Percentiles rank a stretch among this genome's conserved stretches.
These are phyloP conservation scores for Tenthredo amoena DNA, from an alignment of 2,888 invertebrate genomes.

Conservation along the genomic window DNA sequence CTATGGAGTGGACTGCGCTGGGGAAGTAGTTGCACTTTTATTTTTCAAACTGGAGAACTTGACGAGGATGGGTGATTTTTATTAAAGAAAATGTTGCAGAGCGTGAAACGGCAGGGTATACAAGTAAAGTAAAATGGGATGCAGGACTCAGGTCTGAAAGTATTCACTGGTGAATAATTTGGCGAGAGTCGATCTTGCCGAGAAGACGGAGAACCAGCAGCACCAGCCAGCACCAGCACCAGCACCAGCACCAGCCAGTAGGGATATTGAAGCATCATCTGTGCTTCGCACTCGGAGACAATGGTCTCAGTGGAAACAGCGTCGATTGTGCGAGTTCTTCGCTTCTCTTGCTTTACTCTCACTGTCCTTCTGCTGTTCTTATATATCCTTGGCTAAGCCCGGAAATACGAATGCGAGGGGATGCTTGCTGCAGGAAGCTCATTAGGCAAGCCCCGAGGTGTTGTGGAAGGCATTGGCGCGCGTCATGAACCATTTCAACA, in stretches of 20 bases:
- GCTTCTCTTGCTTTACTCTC: slow-evolving; percentile 22
- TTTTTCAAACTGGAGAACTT: not conserved
- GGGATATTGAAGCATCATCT: slow-evolving; percentile 47
- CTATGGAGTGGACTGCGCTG: not conserved
- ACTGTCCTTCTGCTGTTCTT: slow-evolving; percentile 41
- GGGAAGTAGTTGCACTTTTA: not conserved
- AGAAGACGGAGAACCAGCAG: not conserved
- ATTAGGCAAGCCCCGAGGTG: slow-evolving; percentile 76
- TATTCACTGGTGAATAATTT: slow-evolving; percentile 8
- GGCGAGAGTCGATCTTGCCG: slow-evolving; percentile 1
- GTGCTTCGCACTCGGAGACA: slow-evolving; percentile 56
- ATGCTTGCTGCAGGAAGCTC: slow-evolving; percentile 74
- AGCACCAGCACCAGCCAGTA: not conserved
- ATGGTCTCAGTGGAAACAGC: slow-evolving; percentile 58
- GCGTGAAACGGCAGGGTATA: not conserved
- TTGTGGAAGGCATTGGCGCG: slow-evolving; percentile 59
- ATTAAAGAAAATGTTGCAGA: not conserved
- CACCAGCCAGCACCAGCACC: not conserved
- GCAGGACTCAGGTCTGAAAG: not conserved
- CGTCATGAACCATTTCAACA: slow-evolving; percentile 29
- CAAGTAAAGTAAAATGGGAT: not conserved
- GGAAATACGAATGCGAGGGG: slow-evolving; percentile 51
- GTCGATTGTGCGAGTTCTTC: slow-evolving; percentile 60
- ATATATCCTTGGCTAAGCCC: slow-evolving; percentile 19
- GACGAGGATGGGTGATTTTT: not conserved